Evolutionary conservation across 2,113 vertebrate species (phyloP).

Genomic region (Eulacestoma nigropectus): DNA sequence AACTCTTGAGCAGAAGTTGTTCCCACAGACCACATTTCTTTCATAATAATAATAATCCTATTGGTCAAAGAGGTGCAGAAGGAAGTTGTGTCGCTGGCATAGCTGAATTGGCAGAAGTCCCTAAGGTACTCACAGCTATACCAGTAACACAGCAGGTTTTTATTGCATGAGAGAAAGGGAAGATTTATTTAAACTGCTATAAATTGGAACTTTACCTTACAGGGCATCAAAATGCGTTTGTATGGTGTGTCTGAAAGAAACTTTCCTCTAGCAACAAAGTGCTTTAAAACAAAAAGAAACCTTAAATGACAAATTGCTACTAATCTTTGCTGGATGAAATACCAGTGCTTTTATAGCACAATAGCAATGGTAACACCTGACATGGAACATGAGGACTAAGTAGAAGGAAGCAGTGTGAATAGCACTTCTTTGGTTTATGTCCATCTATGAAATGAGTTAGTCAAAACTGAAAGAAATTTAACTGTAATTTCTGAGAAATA

Average conservation of each 20-base stretch:
- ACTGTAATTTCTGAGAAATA: not conserved
- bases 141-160: not conserved
- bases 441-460: not conserved
- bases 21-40: not conserved
- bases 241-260: not conserved
- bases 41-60: not conserved
- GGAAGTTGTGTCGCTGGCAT: not conserved
- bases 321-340: not conserved
- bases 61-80: not conserved
- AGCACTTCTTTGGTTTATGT: not conserved
- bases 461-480: not conserved
- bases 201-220: not conserved
- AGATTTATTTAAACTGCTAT: not conserved
- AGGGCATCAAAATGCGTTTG: not conserved
- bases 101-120: not conserved
- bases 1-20: not conserved
- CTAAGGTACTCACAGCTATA: not conserved
- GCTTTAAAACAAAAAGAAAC: not conserved
- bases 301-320: not conserved
- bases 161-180: not conserved
- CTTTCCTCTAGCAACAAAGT: not conserved
- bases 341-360: not conserved
- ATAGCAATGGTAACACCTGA: not conserved
- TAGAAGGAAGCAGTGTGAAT: not conserved
- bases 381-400: not conserved